Percentiles rank a stretch among this genome's conserved stretches.
phyloP scores from a whole-genome alignment of 2,113 vertebrate species.

The Chroicocephalus ridibundus region DNA sequence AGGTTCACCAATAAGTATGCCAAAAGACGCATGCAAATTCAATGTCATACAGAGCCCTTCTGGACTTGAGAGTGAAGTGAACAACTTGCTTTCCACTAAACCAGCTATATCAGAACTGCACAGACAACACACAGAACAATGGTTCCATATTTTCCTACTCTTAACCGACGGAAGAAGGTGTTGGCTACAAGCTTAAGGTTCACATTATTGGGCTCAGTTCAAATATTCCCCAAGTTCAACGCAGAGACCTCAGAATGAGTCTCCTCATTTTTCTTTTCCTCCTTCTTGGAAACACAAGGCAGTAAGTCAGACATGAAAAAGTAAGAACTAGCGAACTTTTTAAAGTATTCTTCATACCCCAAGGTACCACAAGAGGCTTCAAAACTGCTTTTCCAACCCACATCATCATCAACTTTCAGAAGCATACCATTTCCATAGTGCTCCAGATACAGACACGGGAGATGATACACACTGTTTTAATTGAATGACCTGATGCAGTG shows the following conservation, averaged over 20 bases:
- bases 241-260: not conserved
- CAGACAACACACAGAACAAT: not conserved
- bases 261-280: not conserved
- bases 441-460: not conserved
- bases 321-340: not conserved
- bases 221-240: not conserved
- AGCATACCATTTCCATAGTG: not conserved
- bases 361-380: not conserved
- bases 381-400: not conserved
- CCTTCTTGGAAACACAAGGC: not conserved
- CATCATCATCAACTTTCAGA: not conserved
- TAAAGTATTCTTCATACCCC: not conserved
- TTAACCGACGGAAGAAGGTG: rapidly evolving
- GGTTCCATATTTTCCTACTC: not conserved
- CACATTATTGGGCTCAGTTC: not conserved
- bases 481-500: not conserved
- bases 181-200: not conserved
- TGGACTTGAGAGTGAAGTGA: not conserved
- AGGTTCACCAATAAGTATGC: not conserved
- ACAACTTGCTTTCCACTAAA: not conserved
- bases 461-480: not conserved
- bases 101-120: not conserved
- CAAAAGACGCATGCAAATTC: not conserved
- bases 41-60: not conserved
- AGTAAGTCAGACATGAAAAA: not conserved